Evolutionary conservation across 2,113 vertebrate genomes (phyloP).

Genomic region (Hypomesus transpacificus): DNA sequence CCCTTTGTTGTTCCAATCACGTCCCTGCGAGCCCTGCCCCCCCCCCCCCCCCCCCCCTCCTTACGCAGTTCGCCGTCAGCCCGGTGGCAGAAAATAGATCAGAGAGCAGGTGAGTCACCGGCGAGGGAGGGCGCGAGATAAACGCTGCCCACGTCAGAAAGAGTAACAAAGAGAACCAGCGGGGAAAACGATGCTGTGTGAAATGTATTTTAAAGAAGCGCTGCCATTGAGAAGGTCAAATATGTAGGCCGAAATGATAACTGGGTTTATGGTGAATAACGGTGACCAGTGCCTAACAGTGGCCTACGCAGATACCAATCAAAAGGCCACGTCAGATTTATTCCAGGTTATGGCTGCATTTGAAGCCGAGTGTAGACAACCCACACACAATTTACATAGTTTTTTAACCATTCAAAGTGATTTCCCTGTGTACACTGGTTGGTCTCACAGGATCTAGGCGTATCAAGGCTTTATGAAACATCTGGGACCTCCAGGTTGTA

Average conservation of each 20-base stretch:
- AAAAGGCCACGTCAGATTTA: not conserved
- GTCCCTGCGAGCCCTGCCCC: constrained; percentile 23
- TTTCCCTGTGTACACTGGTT: constrained; percentile 16
- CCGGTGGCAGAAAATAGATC: constrained; percentile 56
- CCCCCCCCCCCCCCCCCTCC: not conserved
- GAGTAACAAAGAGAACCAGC: not conserved
- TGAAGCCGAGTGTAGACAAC: not conserved
- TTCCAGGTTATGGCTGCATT: not conserved
- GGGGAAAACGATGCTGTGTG: not conserved
- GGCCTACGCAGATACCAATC: not conserved
- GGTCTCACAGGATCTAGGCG: constrained; percentile 26
- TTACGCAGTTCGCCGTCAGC: constrained; percentile 47
- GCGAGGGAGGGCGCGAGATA: constrained; percentile 35
- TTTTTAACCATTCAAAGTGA: constrained; percentile 21
- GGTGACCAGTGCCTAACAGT: too few species aligned
- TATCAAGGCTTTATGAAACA: constrained; percentile 22
- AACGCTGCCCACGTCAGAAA: constrained; percentile 53
- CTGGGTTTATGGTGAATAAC: not conserved
- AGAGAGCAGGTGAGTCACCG: constrained; percentile 69
- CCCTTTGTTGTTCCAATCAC: constrained; percentile 51
- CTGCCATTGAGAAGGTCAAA: not conserved
- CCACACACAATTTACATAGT: not conserved
- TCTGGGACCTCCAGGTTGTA: constrained; percentile 27
- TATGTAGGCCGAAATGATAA: constrained; percentile 10
- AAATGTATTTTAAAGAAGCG: not conserved